Evolutionary conservation across 2,888 invertebrate species (phyloP), one percentile per base, ranked within the genome.

Genomic region (Caenorhabditis sp.): DNA sequence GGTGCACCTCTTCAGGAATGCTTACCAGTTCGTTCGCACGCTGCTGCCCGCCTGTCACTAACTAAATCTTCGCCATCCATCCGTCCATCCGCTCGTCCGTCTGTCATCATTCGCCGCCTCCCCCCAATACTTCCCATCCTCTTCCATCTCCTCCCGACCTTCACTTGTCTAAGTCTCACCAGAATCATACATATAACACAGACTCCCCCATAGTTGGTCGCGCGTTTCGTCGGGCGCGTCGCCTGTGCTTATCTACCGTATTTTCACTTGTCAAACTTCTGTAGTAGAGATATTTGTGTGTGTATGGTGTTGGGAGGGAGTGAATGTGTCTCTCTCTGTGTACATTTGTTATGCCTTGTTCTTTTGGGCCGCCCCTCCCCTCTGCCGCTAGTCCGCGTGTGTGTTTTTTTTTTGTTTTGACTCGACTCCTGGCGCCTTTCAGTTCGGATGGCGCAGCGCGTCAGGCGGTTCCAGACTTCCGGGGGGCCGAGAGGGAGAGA

Each of bases 251-350:
- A 76, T 76, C 76, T 76, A 76, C 67, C 76, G 76, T 76, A 76
- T 76, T 76, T 76, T 76, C 76, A 76, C 76, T 76, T 76, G 76
- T 76, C 76, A 67, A 76, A 76, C 76, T 76, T 76, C 76, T 67
- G 68, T 76, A 76, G 67, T 76, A 76, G 76, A 76, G 71, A 72
- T 51, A 68, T 72, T 24, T 76, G 35, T 68, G 60, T 61, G 61
- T 44, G 53, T 55, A n/a, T n/a, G n/a, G n/a, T n/a, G n/a, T n/a
- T n/a, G n/a, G n/a, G n/a, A n/a, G 67, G 37, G 70, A 40, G 64
- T 20, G 58, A 69, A 60, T 70, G 60, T 70, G 35, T 70, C 51
- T n/a, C n/a, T n/a, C n/a, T n/a, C n/a, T 70, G 67, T 76, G 67
- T 68, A 74, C 74, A 76, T 76, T 67, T 67, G 74, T 76, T 67